Evolutionary conservation across 2,113 vertebrate genomes (phyloP).

Genomic region (Sorex fumeus): DNA sequence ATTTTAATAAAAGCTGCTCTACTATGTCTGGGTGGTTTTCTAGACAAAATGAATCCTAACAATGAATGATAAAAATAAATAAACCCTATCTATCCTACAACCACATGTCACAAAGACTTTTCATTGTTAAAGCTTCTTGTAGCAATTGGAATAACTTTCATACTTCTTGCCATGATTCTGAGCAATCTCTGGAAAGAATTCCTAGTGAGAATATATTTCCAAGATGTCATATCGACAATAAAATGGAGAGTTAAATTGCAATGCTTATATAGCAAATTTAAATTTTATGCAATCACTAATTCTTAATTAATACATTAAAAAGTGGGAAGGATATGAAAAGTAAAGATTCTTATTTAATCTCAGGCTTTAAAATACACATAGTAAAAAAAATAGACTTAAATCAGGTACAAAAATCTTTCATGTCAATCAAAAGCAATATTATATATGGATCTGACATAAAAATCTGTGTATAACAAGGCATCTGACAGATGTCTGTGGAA

Average conservation of each 20-base stretch:
- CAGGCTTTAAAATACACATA: slow-evolving; percentile 63
- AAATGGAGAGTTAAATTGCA: slow-evolving; percentile 41
- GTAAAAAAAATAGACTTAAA: slow-evolving; percentile 61
- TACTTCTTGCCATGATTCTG: not conserved
- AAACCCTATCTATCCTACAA: not conserved
- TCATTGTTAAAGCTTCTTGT: not conserved
- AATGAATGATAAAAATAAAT: not conserved
- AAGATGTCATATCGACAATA: not conserved
- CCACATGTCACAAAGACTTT: not conserved
- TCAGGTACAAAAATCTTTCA: slow-evolving; percentile 66
- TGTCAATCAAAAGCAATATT: slow-evolving; percentile 74
- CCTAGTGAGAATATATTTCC: not conserved
- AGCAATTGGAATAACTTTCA: not conserved
- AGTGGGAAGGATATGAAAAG: slow-evolving; percentile 42
- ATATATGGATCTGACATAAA: slow-evolving; percentile 60
- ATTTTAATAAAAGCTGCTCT: not conserved
- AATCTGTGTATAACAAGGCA: slow-evolving; percentile 57
- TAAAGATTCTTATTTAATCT: slow-evolving; percentile 45
- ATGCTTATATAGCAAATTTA: slow-evolving; percentile 25
- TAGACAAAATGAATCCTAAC: not conserved
- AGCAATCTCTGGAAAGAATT: not conserved
- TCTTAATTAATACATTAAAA: slow-evolving; percentile 17
- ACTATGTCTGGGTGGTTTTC: not conserved
- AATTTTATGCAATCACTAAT: slow-evolving; percentile 47
- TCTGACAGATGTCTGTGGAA: slow-evolving; percentile 56